These are phyloP conservation scores for Pollimyrus isidori DNA, from an alignment of 2,113 vertebrate species.

Conservation along the genomic window DNA sequence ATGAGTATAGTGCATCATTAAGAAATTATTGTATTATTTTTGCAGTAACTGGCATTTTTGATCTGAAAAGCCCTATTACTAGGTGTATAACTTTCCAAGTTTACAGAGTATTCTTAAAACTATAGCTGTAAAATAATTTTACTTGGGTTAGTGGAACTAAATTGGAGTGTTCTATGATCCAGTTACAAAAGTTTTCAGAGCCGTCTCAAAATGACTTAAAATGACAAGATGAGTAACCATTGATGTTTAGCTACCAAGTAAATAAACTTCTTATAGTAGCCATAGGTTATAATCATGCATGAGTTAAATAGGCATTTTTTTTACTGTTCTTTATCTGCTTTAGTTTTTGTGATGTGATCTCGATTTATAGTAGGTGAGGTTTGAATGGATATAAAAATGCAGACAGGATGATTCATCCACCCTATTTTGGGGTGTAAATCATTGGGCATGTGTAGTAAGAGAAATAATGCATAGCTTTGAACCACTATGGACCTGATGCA, in stretches of 20 bases:
- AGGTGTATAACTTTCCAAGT: not conserved
- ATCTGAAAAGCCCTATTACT: not conserved
- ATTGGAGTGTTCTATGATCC: not conserved
- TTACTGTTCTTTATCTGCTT: not conserved
- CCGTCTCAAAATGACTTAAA: not conserved
- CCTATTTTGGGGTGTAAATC: not conserved
- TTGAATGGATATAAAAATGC: not conserved
- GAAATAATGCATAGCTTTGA: not conserved
- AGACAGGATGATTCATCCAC: not conserved
- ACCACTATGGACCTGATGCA: not conserved
- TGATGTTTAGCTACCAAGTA: not conserved
- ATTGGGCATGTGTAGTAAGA: not conserved
- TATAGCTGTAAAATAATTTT: not conserved
- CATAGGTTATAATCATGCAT: not conserved
- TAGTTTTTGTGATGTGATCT: not conserved
- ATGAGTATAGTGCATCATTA: not conserved
- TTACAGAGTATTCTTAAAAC: not conserved
- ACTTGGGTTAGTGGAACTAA: not conserved
- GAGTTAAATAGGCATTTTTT: not conserved
- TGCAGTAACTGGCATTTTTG: not conserved
- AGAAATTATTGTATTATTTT: not conserved
- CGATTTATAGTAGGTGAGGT: not conserved
- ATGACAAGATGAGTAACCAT: not conserved
- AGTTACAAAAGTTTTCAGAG: not conserved
- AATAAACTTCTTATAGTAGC: not conserved